These are phyloP conservation scores for Nomada goodeniana DNA, from an alignment of 2,888 invertebrate species.

Conservation along the genomic window DNA sequence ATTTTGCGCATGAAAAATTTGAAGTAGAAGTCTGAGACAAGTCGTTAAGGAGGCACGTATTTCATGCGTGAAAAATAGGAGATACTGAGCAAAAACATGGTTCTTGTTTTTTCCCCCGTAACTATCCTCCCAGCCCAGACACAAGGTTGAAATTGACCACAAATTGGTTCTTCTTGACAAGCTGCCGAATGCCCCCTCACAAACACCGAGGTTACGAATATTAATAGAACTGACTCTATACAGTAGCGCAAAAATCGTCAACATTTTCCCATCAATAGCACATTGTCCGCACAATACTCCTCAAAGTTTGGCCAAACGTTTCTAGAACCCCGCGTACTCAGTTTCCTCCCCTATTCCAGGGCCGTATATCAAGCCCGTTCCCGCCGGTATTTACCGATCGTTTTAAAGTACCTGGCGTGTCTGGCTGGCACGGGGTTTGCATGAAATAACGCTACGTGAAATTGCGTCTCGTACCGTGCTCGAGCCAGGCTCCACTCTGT, in stretches of 20 bases:
- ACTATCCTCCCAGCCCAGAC: too few species aligned
- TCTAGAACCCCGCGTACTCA: constrained; percentile 15
- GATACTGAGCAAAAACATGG: too few species aligned
- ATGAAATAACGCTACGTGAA: constrained; percentile 60
- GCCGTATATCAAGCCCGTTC: constrained; percentile 16
- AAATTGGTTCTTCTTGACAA: too few species aligned
- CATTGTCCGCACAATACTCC: not conserved
- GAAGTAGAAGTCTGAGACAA: too few species aligned
- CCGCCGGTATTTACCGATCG: constrained; percentile 63
- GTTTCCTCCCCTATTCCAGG: not conserved
- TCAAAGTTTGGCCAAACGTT: not conserved
- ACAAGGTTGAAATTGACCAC: too few species aligned
- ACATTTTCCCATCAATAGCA: not conserved
- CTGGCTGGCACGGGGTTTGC: constrained; percentile 62
- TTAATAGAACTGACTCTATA: not conserved
- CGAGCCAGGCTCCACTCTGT: constrained; percentile 35
- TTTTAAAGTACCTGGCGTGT: constrained; percentile 64
- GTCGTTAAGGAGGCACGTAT: too few species aligned
- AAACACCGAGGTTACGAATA: too few species aligned
- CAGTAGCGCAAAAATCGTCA: not conserved
- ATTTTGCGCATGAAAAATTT: too few species aligned
- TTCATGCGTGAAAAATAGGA: too few species aligned
- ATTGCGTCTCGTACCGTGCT: constrained; percentile 47
- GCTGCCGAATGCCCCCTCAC: too few species aligned
- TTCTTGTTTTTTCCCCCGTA: too few species aligned